Evolutionary conservation across 1,140 invertebrate genomes (phyloP), one percentile per base, ranked within the genome.

Genomic region (Riptortus pedestris): DNA sequence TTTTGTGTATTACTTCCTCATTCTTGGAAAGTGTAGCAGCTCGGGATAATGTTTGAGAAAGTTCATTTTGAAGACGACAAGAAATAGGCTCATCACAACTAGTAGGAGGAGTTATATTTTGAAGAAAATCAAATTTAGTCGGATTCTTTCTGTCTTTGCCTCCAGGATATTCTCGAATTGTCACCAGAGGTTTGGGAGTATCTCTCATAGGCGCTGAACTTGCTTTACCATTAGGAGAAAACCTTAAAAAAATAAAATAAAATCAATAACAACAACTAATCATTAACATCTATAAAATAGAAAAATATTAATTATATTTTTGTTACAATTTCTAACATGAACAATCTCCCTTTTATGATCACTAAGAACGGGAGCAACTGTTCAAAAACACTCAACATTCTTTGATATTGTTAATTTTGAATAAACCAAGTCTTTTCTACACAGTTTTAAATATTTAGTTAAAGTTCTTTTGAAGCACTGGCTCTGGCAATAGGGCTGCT

Each of bases 31-130:
- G 48, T 64, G 87, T 76, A 75, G 87, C 86, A 11, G 85, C 86
- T 73, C 85, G 79, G 66, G 85, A 84, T 51, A 88, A 73, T 1
- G 85, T 88, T 51, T 85, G 79, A 22, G 78, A 81, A 63, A 88
- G 74, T 76, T 88, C 86, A 61, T 82, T 83, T 69, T 86, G 84
- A 58, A 88, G 73, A 72, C 80, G 79, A 67, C 79, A 82, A n/a
- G 78, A 79, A 27, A 84, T 79, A 0, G 79, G 75, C 14, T 71
- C 75, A 52, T 64, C 65, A 22, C 52, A 52, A 14, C 43, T 26
- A 16, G 59, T 57, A 11, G 60, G 38, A 1, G 66, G 33, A 16
- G 70, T 67, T 45, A 68, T 33, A 48, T 75, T 72, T 7, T 79
- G 77, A 52, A 87, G 73, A 71, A 86, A 87, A 62, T 85, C 83